Base-by-base conservation (phyloP, 2,797 vertebrate species). In the Fratercula arctica region DNA sequence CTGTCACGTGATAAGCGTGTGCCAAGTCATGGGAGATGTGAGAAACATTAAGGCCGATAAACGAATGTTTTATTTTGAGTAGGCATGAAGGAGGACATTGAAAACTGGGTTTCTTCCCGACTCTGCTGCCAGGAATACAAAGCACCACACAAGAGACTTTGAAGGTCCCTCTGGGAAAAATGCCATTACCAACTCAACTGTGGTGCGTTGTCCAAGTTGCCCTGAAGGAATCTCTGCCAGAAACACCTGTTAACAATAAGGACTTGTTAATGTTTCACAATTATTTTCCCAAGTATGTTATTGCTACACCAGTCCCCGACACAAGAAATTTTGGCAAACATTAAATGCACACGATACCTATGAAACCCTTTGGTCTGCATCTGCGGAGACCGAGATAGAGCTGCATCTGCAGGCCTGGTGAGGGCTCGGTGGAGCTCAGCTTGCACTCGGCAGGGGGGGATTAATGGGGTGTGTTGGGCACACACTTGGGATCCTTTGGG, bases 181-280 rank as follows among this genome's bases (percentile, higher is more conserved):
- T 70, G 29, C 79, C 61, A 20, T 87, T 92, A 80, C 94, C 77
- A 59, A 5, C 78, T 87, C 50, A 24, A 28, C 73, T 63, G 23
- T 41, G 57, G 67, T 46, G 50, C 11, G 57, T 91, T 81, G 92
- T 94, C 95, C 94, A 94, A 95, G 85, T 16, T 91, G 80, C 92
- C 91, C 92, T 95, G 78, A 60, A 93, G 91, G 72, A 93, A 75
- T 80, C 78, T 69, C 88, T 93, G 91, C 95, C 95, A 96, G 93
- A 94, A 96, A 95, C 95, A 96, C 95, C 95, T 97, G 95, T 76
- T 96, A 97, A 95, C 94, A 97, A 96, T 97, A 95, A 96, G 79
- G 87, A 94, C 74, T 95, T 95, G 86, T 94, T 95, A 95, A 95
- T 90, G 84, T 92, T 96, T 95, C 96, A 93, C 95, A 93, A 86